These are phyloP conservation scores for Entomobrya multifasciata DNA, from an alignment of 2,888 invertebrate genomes.

Conservation along the genomic window DNA sequence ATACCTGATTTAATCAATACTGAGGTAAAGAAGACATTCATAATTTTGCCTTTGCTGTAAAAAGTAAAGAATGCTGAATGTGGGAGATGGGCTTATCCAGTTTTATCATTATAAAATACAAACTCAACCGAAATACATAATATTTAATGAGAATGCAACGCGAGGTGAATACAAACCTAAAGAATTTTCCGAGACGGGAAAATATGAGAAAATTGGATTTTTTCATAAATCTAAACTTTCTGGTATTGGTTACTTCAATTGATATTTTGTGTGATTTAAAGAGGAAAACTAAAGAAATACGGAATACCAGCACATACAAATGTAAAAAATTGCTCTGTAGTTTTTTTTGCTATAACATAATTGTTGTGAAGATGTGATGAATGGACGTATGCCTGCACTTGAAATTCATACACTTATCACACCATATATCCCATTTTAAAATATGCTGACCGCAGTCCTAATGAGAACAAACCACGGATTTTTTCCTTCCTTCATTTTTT, in stretches of 20 bases:
- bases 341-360: too few species aligned
- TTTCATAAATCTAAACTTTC: not conserved
- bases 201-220: not conserved
- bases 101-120: not conserved
- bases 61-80: not conserved
- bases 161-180: not conserved
- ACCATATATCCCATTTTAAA: too few species aligned
- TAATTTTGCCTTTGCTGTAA: not conserved
- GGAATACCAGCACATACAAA: not conserved
- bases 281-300: not conserved
- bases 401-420: too few species aligned
- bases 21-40: conserved; percentile 13
- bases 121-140: too few species aligned
- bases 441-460: too few species aligned
- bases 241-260: not conserved
- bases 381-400: too few species aligned
- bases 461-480: too few species aligned
- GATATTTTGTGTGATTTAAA: not conserved
- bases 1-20: conserved; percentile 61
- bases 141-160: not conserved
- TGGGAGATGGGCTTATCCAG: not conserved
- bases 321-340: too few species aligned
- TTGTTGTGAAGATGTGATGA: too few species aligned
- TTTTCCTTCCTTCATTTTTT: too few species aligned
- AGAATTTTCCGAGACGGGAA: not conserved